Conservation (phyloP, 2,888 invertebrate species). For the Nudaria mundana region DNA sequence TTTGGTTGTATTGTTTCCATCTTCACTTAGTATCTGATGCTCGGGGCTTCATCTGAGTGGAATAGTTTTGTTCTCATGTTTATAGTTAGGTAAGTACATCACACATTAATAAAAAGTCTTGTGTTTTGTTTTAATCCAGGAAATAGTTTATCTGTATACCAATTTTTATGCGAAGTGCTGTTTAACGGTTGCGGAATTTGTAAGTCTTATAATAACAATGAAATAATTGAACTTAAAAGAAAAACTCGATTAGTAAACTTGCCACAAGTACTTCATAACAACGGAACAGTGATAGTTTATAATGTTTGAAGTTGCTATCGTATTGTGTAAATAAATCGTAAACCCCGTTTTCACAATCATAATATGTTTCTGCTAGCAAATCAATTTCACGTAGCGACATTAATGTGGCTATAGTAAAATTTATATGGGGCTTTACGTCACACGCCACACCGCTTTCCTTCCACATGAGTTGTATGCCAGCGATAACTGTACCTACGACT, state of each 20-base stretch:
- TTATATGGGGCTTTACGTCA: conserved; percentile 78
- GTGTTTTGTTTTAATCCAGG: conserved; percentile 1
- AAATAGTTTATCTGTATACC: conserved; percentile 11
- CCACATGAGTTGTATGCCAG: conserved; percentile 54
- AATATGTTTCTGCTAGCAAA: conserved; percentile 80
- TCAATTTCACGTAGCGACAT: conserved; percentile 81
- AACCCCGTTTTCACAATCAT: conserved; percentile 81
- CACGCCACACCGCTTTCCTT: conserved; percentile 61
- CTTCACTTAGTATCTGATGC: too few relatives aligned
- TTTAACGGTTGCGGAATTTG: too few relatives aligned
- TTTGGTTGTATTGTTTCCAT: too few relatives aligned
- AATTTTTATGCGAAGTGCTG: conserved; percentile 8
- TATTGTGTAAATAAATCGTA: conserved; percentile 80
- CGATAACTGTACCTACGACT: conserved; percentile 52
- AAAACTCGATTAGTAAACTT: conserved; percentile 26
- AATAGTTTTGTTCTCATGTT: too few relatives aligned
- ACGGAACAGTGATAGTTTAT: conserved; percentile 64
- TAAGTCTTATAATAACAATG: too few relatives aligned
- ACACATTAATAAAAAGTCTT: too few relatives aligned
- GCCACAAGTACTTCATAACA: conserved; percentile 38
- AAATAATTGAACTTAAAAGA: too few relatives aligned
- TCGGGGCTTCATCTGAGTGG: too few relatives aligned
- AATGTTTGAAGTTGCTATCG: conserved; percentile 69
- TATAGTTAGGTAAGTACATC: too few relatives aligned
- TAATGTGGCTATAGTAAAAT: conserved; percentile 80